These are phyloP conservation scores for Cynoglossus semilaevis DNA, from an alignment of 2,113 vertebrate genomes.

Conservation along the genomic window DNA sequence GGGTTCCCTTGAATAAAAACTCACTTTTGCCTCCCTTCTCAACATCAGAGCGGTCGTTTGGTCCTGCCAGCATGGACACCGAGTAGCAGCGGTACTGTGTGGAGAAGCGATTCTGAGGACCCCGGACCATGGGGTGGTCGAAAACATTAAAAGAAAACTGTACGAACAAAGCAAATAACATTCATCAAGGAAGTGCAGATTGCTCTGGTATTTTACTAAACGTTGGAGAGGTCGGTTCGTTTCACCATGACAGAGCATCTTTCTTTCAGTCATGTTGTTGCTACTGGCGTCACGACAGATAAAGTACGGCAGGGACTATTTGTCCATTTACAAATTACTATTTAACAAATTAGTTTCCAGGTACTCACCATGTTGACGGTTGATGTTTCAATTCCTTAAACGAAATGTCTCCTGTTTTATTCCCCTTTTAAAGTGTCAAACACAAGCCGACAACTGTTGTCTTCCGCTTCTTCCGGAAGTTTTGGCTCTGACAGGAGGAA, in stretches of 20 bases:
- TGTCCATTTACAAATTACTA: neutral
- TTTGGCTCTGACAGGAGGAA: constrained; percentile 18
- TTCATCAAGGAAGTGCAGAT: neutral
- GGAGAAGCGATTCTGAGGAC: constrained; percentile 96
- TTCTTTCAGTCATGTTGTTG: constrained; percentile 25
- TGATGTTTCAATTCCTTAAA: neutral
- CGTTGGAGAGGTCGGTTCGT: neutral
- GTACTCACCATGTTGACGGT: constrained; percentile 57
- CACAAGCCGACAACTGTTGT: constrained; percentile 34
- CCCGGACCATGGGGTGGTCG: constrained; percentile 90
- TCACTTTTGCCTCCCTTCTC: constrained; percentile 99
- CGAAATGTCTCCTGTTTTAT: neutral
- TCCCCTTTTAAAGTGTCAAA: neutral
- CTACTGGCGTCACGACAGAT: constrained; percentile 50
- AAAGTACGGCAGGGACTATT: neutral
- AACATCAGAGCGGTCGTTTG: constrained; percentile 97
- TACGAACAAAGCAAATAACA: neutral
- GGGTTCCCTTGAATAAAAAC: neutral
- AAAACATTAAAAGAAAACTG: constrained; percentile 98
- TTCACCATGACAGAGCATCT: constrained; percentile 60
- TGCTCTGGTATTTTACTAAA: rapidly evolving
- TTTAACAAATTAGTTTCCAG: rapidly evolving
- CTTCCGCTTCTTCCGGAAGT: constrained; percentile 55
- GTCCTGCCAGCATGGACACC: constrained; percentile 95
- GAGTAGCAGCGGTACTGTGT: constrained; percentile 98